Percentiles rank a stretch among this genome's conserved stretches.
Conservation (phyloP, 2,797 vertebrate species). For the Hafferia zeledoni region DNA sequence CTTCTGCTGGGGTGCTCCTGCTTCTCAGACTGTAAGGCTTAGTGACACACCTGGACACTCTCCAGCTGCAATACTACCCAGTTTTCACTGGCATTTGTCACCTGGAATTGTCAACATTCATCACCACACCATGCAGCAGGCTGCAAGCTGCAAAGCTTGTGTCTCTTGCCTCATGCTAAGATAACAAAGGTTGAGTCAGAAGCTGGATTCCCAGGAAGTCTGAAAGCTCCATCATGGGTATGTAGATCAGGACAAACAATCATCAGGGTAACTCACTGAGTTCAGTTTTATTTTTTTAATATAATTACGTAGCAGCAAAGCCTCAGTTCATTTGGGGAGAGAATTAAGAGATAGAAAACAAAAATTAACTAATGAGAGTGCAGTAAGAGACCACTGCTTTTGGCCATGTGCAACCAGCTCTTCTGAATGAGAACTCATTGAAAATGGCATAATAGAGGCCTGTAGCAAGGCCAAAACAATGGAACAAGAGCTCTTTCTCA, state of each 20-base stretch:
- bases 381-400: background rate
- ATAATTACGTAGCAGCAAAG: background rate
- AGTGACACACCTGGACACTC: background rate
- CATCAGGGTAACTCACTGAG: background rate
- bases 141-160: background rate
- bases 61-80: background rate
- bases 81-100: background rate
- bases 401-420: background rate
- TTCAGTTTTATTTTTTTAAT: background rate
- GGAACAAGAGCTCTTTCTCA: slow-evolving; percentile 45
- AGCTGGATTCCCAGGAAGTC: background rate
- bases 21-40: background rate
- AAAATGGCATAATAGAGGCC: slow-evolving; percentile 17
- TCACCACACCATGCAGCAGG: rapidly evolving
- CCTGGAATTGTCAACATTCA: background rate
- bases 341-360: background rate
- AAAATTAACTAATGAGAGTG: slow-evolving; percentile 33
- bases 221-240: background rate
- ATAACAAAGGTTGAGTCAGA: background rate
- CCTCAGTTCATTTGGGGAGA: background rate
- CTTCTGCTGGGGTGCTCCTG: background rate
- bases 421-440: slow-evolving; percentile 36
- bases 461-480: slow-evolving; percentile 23
- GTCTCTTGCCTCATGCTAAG: rapidly evolving
- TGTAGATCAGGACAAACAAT: background rate